Evolutionary conservation across 2,113 vertebrate genomes (phyloP).

Genomic region (Charina bottae): DNA sequence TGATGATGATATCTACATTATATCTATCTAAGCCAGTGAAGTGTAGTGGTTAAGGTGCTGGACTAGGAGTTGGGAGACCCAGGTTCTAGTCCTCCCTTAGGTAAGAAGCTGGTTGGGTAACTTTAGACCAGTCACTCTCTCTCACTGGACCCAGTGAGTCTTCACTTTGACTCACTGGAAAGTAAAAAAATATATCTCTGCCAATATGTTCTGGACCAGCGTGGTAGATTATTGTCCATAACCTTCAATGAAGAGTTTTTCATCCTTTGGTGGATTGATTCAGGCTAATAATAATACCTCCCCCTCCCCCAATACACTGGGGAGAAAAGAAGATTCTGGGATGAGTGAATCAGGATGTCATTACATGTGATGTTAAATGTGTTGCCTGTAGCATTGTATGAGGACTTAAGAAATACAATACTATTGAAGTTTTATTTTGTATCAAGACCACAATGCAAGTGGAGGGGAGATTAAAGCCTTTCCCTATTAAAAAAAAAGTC

Average conservation of each 20-base stretch:
- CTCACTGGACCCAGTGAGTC: background rate
- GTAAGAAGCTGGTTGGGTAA: background rate
- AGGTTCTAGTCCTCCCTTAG: background rate
- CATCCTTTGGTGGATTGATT: background rate
- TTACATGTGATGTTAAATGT: background rate
- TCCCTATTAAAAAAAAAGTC: background rate
- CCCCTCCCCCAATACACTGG: background rate
- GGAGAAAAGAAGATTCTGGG: no score
- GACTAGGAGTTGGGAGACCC: background rate
- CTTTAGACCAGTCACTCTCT: background rate
- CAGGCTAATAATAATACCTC: background rate
- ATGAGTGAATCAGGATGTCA: background rate
- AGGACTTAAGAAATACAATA: background rate
- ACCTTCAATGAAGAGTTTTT: background rate
- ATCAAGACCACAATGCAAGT: background rate
- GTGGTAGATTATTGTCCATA: background rate
- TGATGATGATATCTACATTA: no score
- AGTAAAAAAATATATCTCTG: background rate
- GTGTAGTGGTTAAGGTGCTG: background rate
- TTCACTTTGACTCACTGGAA: background rate
- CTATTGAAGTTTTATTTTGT: background rate
- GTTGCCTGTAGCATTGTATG: background rate
- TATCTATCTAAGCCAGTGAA: background rate
- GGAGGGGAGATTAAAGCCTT: background rate
- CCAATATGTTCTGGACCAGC: background rate